Conservation (phyloP, 2,888 invertebrate species). For the Himalopsyche anomala region DNA sequence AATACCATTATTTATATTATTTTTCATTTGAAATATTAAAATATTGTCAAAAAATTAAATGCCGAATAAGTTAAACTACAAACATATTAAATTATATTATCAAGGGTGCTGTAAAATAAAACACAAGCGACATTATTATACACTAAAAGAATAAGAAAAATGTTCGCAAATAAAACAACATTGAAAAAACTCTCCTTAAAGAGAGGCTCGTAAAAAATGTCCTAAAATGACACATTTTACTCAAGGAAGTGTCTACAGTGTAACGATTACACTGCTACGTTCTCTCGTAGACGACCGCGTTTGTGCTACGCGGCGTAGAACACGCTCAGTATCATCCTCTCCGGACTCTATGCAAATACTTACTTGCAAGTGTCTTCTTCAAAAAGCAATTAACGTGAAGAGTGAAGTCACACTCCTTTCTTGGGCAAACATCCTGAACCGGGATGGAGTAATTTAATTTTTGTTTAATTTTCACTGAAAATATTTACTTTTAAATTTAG, state of each 20-base stretch:
- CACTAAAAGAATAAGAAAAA: no score
- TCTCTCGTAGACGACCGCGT: conserved; percentile 7
- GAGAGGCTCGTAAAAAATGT: background rate
- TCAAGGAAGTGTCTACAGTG: background rate
- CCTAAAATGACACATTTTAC: conserved; percentile 24
- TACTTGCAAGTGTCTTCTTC: conserved; percentile 38
- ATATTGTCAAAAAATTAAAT: no score
- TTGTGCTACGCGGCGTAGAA: conserved; percentile 33
- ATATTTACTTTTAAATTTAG: conserved; percentile 42
- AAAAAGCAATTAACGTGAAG: conserved; percentile 47
- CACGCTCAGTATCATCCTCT: conserved; percentile 4
- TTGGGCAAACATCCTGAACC: conserved; percentile 34
- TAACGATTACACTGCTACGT: conserved; percentile 5
- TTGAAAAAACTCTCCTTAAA: background rate
- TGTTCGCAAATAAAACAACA: background rate
- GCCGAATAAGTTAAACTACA: no score
- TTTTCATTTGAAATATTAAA: no score
- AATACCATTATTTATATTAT: no score
- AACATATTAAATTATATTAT: no score
- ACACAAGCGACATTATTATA: no score
- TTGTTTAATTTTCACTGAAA: conserved; percentile 42
- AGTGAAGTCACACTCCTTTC: conserved; percentile 35
- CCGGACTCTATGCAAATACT: conserved; percentile 44
- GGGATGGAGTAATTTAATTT: conserved; percentile 32
- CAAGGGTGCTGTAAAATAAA: no score